These are phyloP conservation scores for Platyura marginata DNA, from an alignment of 1,140 invertebrate genomes.

Conservation along the genomic window DNA sequence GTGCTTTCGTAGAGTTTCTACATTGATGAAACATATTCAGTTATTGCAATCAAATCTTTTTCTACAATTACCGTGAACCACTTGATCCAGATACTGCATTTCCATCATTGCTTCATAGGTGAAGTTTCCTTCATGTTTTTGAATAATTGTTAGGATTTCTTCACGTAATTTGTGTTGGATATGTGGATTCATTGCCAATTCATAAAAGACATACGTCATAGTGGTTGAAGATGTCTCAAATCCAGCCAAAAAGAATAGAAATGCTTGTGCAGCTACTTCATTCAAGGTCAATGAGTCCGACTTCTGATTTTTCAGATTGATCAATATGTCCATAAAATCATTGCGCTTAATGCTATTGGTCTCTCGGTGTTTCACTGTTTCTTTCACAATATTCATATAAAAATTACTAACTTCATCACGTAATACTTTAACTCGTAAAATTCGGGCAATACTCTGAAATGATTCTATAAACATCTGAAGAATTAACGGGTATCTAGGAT, in stretches of 20 bases:
- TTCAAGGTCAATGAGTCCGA: constrained; percentile 1
- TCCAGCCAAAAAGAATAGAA: constrained; percentile 5
- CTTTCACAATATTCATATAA: no score
- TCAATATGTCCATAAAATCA: constrained; percentile 16
- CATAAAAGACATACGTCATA: constrained; percentile 20
- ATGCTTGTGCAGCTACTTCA: no score
- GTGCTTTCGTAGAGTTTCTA: constrained; percentile 40
- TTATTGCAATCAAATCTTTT: neutral
- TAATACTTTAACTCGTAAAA: no score
- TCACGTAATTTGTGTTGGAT: constrained; percentile 34
- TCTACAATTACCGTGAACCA: constrained; percentile 28
- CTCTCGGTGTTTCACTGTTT: constrained; percentile 17
- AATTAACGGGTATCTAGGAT: no score
- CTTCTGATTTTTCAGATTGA: neutral
- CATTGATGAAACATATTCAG: constrained; percentile 4
- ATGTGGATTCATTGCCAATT: constrained; percentile 25
- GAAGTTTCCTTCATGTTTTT: constrained; percentile 23
- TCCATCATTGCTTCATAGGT: no score
- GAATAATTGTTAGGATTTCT: constrained; percentile 32
- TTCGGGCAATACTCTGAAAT: no score
- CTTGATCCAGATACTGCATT: constrained; percentile 31
- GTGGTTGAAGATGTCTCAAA: constrained; percentile 8
- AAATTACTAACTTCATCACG: no score
- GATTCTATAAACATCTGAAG: no score
- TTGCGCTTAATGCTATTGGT: constrained; percentile 16